These are phyloP conservation scores for Hirtodrosophila alboralis DNA, from an alignment of 2,888 invertebrate genomes.

Conservation along the genomic window DNA sequence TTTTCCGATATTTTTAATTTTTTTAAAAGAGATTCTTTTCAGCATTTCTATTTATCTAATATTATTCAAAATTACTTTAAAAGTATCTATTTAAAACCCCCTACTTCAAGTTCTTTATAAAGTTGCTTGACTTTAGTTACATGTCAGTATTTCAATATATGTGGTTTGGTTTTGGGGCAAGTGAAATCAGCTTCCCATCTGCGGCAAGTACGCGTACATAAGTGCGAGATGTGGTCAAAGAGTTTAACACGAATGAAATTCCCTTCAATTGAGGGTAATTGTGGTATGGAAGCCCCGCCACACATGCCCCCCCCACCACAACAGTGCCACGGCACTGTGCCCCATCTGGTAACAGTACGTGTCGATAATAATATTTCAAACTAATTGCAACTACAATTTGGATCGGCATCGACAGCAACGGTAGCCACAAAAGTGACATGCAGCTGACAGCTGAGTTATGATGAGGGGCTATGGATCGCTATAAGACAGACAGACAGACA, in stretches of 20 bases:
- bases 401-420: slow-evolving; percentile 65
- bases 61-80: no score
- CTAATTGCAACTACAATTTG: slow-evolving; percentile 76
- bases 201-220: slow-evolving; percentile 30
- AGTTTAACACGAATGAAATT: slow-evolving; percentile 76
- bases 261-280: slow-evolving; percentile 78
- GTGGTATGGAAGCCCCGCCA: slow-evolving; percentile 61
- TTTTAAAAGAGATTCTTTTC: no score
- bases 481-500: no score
- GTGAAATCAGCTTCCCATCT: slow-evolving; percentile 60
- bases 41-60: no score
- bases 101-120: no score
- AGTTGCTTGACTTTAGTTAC: background rate
- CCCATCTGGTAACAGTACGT: slow-evolving; percentile 58
- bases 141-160: slow-evolving; percentile 11
- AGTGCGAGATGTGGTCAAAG: slow-evolving; percentile 72
- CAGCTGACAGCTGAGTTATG: slow-evolving; percentile 80
- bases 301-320: no score
- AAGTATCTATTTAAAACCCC: no score
- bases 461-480: slow-evolving; percentile 45
- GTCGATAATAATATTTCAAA: slow-evolving; percentile 79
- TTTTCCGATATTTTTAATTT: no score
- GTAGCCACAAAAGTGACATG: slow-evolving; percentile 82
- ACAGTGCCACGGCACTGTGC: slow-evolving; percentile 3
- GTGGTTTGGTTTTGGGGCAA: slow-evolving; percentile 8